Conservation (phyloP, 2,113 vertebrate genomes). For the Dromas ardeola region DNA sequence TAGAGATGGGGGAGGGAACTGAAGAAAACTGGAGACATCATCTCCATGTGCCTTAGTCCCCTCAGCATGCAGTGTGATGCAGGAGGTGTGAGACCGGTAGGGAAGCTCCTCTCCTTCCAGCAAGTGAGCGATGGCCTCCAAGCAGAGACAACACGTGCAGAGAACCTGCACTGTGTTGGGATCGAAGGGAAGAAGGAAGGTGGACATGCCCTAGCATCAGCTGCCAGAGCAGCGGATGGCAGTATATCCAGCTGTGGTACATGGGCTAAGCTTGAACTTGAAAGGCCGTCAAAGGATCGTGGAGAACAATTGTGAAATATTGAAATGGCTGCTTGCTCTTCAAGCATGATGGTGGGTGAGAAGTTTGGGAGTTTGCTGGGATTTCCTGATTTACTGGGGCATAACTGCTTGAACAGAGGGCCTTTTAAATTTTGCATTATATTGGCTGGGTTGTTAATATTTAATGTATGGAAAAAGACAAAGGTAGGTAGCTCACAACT, state of each 20-base stretch:
- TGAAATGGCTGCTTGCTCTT: background rate
- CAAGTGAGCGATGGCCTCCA: background rate
- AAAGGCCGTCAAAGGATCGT: background rate
- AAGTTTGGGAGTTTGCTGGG: background rate
- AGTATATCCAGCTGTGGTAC: background rate
- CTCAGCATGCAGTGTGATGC: no score
- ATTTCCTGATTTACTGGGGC: background rate
- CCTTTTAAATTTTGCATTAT: background rate
- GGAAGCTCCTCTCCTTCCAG: background rate
- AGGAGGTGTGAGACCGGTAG: background rate
- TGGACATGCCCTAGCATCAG: background rate
- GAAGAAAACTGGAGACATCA: background rate
- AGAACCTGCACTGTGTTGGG: background rate
- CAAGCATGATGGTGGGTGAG: background rate
- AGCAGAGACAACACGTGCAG: background rate
- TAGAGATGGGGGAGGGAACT: background rate
- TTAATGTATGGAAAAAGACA: slow-evolving; percentile 8
- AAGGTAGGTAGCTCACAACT: background rate
- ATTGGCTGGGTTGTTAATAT: background rate
- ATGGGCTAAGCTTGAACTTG: background rate
- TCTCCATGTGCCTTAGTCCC: no score
- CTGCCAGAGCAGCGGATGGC: background rate
- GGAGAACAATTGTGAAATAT: background rate
- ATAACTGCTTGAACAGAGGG: background rate
- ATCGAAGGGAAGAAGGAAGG: background rate